phyloP scores from a whole-genome alignment of 2,113 vertebrate species.

The Takifugu flavidus region DNA sequence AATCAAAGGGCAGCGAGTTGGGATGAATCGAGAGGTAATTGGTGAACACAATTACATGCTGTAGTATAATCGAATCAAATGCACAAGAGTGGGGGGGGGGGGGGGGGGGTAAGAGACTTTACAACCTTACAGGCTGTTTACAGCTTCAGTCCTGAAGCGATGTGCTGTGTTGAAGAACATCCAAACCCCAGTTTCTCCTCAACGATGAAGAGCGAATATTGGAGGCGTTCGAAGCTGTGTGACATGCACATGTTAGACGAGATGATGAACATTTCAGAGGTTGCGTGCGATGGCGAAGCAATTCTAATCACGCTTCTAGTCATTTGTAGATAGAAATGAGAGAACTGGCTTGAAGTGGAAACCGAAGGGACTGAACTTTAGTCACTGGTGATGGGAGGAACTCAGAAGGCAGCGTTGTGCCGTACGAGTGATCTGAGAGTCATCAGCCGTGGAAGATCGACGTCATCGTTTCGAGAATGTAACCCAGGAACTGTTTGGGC shows the following conservation, averaged over 20 bases:
- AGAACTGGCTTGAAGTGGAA: slow-evolving; percentile 15
- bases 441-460: slow-evolving; percentile 14
- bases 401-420: slow-evolving; percentile 25
- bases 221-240: neutral
- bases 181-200: slow-evolving; percentile 13
- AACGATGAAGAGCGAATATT: slow-evolving; percentile 16
- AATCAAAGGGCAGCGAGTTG: slow-evolving; percentile 10
- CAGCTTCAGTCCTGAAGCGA: neutral
- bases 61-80: slow-evolving; percentile 19
- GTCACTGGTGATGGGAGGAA: slow-evolving; percentile 29
- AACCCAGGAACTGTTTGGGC: slow-evolving; percentile 43
- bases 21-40: slow-evolving; percentile 9
- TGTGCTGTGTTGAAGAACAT: slow-evolving; percentile 2
- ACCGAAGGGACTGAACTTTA: slow-evolving; percentile 6
- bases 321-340: slow-evolving; percentile 29
- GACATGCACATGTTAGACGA: slow-evolving; percentile 1
- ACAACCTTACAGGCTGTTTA: slow-evolving; percentile 4
- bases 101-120: neutral
- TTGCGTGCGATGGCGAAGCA: slow-evolving; percentile 7
- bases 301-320: slow-evolving; percentile 11
- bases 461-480: slow-evolving; percentile 58
- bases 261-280: slow-evolving; percentile 7
- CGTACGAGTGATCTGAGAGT: slow-evolving; percentile 22
- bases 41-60: slow-evolving; percentile 19
- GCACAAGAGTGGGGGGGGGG: slow-evolving; percentile 26